Evolutionary conservation across 2,113 vertebrate species (phyloP).

Genomic region (Platysteira castanea): DNA sequence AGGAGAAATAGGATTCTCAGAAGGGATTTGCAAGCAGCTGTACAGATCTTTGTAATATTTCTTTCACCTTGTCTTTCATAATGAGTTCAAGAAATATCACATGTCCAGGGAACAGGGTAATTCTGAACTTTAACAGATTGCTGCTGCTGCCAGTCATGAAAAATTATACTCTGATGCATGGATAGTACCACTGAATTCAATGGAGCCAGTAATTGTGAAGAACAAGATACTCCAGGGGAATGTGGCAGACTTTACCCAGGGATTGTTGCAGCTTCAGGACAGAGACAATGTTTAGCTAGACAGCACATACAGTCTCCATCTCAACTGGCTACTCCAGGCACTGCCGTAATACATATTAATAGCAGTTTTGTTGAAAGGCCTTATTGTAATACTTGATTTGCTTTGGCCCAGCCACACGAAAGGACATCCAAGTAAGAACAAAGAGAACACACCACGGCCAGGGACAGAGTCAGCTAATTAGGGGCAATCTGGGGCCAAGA

Average conservation of each 20-base stretch:
- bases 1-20: neutral
- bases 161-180: neutral
- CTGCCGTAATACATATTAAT: constrained; percentile 31
- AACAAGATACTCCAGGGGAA: neutral
- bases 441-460: neutral
- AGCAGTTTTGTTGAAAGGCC: constrained; percentile 38
- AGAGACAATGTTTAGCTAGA: neutral
- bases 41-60: neutral
- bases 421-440: constrained; percentile 30
- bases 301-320: neutral
- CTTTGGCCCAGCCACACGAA: constrained; percentile 8
- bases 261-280: neutral
- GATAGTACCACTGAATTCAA: neutral
- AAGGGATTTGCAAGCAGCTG: neutral
- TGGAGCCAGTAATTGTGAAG: neutral
- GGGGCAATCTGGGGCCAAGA: neutral
- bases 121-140: neutral
- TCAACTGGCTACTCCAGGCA: neutral
- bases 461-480: neutral
- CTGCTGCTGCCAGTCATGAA: neutral
- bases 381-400: constrained; percentile 39
- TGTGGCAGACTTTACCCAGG: neutral
- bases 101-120: neutral
- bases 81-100: neutral
- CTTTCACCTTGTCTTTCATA: neutral